phyloP scores from a whole-genome alignment of 1,140 invertebrate genomes.

The Lordiphosa clarofinis region DNA sequence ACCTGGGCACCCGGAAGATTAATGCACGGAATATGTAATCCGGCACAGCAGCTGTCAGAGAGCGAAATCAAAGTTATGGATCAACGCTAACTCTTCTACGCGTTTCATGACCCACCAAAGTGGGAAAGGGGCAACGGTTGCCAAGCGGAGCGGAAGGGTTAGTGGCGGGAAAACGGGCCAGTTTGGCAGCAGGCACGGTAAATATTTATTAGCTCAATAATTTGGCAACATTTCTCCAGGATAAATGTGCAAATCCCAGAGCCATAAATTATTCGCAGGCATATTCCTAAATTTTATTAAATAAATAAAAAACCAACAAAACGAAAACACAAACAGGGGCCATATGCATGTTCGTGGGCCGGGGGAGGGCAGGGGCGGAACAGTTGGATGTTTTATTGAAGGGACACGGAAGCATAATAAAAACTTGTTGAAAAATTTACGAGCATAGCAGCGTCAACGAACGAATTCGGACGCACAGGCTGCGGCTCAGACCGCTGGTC shows the following conservation, averaged over 20 bases:
- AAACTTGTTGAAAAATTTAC: conserved; percentile 66
- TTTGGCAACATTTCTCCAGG: conserved; percentile 57
- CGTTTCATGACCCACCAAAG: conserved; percentile 12
- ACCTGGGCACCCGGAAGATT: conserved; percentile 30
- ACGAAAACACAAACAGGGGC: conserved; percentile 20
- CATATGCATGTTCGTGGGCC: conserved; percentile 2
- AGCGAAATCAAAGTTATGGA: conserved; percentile 51
- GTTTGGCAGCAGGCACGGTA: conserved; percentile 27
- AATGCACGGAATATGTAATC: conserved; percentile 41
- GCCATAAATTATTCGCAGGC: conserved; percentile 52
- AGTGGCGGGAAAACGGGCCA: not conserved
- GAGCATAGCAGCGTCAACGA: conserved; percentile 45
- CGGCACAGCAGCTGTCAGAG: conserved; percentile 37
- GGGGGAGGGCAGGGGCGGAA: not conserved
- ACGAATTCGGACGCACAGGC: conserved; percentile 42
- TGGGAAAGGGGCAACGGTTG: not conserved
- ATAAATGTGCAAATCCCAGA: conserved; percentile 52
- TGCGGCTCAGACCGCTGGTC: conserved; percentile 37
- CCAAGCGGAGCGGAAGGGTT: not conserved
- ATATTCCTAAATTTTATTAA: conserved; percentile 52
- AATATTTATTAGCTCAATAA: conserved; percentile 65
- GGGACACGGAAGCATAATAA: conserved; percentile 57
- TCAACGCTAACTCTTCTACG: conserved; percentile 21
- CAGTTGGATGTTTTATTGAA: conserved; percentile 12
- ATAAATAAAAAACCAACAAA: conserved; percentile 45